Percentiles rank a stretch among this genome's conserved stretches.
Conservation (phyloP, 2,113 vertebrate species). For the Sterna hirundo region DNA sequence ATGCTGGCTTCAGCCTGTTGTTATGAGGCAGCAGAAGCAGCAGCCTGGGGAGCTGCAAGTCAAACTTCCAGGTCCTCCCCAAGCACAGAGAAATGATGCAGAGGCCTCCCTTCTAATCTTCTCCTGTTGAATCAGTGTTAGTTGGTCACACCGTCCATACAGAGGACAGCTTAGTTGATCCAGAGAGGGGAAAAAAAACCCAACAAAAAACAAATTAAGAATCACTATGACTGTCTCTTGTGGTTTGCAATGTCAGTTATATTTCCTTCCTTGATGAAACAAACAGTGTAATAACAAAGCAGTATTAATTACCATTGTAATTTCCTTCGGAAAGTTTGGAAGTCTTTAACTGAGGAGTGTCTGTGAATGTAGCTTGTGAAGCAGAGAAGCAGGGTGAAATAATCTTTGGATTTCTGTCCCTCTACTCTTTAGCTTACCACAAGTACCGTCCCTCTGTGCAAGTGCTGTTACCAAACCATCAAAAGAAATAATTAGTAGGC, state of each 20-base stretch:
- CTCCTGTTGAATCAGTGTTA: not conserved
- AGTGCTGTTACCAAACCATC: not conserved
- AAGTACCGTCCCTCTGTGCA: not conserved
- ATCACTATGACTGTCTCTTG: not conserved
- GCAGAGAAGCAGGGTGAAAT: not conserved
- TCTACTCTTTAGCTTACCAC: not conserved
- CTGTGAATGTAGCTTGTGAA: not conserved
- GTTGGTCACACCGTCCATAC: not conserved
- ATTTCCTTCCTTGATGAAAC: constrained; percentile 12
- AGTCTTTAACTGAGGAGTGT: not conserved
- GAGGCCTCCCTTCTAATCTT: not conserved
- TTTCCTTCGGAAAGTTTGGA: constrained; percentile 16
- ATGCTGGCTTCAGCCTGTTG: not conserved
- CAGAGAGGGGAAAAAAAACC: not conserved
- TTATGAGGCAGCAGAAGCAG: not conserved
- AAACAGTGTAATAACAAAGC: not conserved
- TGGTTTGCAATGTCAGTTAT: not conserved
- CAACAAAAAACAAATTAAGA: not conserved
- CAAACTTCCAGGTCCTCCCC: not conserved
- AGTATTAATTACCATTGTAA: not conserved
- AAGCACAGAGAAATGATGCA: not conserved
- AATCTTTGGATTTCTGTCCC: not conserved
- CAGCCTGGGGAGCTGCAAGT: not conserved
- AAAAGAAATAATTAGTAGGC: constrained; percentile 23
- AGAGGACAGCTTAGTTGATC: not conserved